Conservation (phyloP, 37 sponge, comb jelly and placozoan species). For the Geodia barretti region DNA sequence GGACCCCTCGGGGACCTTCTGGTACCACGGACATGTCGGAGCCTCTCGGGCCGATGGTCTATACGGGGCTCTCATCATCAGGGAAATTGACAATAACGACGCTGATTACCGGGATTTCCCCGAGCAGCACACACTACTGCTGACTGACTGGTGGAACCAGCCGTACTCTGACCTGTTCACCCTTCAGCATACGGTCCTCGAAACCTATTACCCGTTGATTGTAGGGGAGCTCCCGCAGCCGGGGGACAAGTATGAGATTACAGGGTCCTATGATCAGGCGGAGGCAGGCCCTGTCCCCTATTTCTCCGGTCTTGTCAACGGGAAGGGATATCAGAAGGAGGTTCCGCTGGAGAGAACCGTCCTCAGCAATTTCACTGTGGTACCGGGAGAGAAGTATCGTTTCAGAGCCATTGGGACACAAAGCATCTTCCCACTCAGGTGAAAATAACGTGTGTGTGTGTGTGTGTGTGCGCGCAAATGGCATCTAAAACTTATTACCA, state of each 20-base stretch:
- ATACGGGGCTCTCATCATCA: conserved; percentile 52
- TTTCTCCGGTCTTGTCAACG: conserved; percentile 78
- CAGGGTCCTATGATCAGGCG: conserved; percentile 16
- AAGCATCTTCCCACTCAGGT: conserved; percentile 38
- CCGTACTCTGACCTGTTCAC: conserved; percentile 35
- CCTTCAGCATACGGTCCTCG: neutral
- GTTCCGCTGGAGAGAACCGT: conserved; percentile 26
- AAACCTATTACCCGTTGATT: conserved; percentile 6
- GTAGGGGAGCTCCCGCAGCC: conserved; percentile 33
- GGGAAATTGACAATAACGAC: conserved; percentile 6
- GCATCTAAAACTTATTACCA: no score
- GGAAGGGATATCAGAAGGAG: conserved; percentile 47
- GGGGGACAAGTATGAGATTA: conserved; percentile 14
- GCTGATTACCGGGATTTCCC: conserved; percentile 29
- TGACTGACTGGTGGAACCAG: conserved; percentile 48
- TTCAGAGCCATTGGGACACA: conserved; percentile 79
- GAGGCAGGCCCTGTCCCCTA: conserved; percentile 47
- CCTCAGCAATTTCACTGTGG: conserved; percentile 52
- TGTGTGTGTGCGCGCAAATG: no score
- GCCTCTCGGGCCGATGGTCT: conserved; percentile 48
- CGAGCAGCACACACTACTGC: conserved; percentile 36
- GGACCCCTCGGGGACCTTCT: conserved; percentile 54
- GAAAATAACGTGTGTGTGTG: neutral
- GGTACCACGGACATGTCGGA: conserved; percentile 66
- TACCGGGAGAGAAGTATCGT: conserved; percentile 54